These are phyloP conservation scores for Gryllus longicercus DNA, from an alignment of 2,888 invertebrate genomes.

Conservation along the genomic window DNA sequence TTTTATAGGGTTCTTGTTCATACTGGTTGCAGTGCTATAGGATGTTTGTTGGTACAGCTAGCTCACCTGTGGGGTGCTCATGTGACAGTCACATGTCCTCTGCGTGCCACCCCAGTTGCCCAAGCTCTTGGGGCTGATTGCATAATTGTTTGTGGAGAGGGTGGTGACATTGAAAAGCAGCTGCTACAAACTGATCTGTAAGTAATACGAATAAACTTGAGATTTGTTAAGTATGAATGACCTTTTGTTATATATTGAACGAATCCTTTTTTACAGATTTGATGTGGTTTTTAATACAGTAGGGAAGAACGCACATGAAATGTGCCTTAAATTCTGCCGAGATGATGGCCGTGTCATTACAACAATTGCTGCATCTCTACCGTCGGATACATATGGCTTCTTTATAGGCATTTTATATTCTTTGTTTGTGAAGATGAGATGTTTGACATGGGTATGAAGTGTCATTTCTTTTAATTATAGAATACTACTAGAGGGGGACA, in stretches of 20 bases:
- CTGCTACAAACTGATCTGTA: slow-evolving; percentile 30
- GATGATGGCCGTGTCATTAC: slow-evolving; percentile 51
- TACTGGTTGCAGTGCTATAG: slow-evolving; percentile 57
- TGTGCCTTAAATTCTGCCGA: slow-evolving; percentile 44
- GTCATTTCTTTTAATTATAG: no score
- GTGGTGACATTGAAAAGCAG: slow-evolving; percentile 39
- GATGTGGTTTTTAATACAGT: slow-evolving; percentile 54
- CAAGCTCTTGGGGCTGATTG: slow-evolving; percentile 56
- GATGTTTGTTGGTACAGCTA: slow-evolving; percentile 58
- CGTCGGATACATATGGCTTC: slow-evolving; percentile 54
- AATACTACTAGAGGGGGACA: no score
- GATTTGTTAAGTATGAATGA: not conserved
- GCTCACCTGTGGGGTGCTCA: slow-evolving; percentile 56
- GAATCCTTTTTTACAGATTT: slow-evolving; percentile 44
- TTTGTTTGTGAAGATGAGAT: slow-evolving; percentile 48
- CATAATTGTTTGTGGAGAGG: slow-evolving; percentile 48
- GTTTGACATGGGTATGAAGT: slow-evolving; percentile 48
- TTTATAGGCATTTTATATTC: slow-evolving; percentile 51
- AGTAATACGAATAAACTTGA: not conserved
- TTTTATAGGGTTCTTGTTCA: slow-evolving; percentile 54
- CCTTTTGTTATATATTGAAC: not conserved
- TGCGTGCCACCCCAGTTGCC: slow-evolving; percentile 54
- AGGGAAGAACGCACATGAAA: slow-evolving; percentile 45
- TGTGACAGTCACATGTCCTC: slow-evolving; percentile 54
- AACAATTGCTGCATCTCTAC: slow-evolving; percentile 50